Conservation (phyloP, 2,797 vertebrate species). For the Coregonus ussuriensis region DNA sequence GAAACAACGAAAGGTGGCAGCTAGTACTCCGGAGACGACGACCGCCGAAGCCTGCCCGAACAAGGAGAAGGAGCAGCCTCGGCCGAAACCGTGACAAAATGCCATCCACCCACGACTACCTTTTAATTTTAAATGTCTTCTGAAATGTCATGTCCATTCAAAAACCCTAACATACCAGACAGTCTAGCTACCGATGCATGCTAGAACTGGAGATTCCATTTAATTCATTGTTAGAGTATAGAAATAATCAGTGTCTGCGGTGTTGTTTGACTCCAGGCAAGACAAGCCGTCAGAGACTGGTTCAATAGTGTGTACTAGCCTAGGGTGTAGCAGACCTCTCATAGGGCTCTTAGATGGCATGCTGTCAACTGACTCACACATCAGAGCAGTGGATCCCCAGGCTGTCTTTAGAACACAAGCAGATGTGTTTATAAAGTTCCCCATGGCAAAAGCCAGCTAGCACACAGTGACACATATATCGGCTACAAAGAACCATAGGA, state of each 20-base stretch:
- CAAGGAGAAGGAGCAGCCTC: no score
- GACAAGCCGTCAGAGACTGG: background rate
- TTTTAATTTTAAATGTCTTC: background rate
- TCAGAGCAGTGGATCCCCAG: slow-evolving; percentile 40
- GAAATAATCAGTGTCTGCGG: slow-evolving; percentile 2
- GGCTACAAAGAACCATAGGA: background rate
- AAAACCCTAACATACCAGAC: background rate
- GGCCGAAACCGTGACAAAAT: no score
- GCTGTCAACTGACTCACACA: slow-evolving; percentile 43
- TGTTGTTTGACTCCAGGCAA: slow-evolving; percentile 18
- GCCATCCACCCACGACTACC: background rate
- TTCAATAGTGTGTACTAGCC: slow-evolving; percentile 26
- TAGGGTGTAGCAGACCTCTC: slow-evolving; percentile 19
- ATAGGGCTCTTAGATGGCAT: slow-evolving; percentile 21
- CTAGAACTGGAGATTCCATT: background rate
- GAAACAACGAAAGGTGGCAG: no score
- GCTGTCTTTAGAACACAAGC: slow-evolving; percentile 35
- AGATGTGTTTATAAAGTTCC: slow-evolving; percentile 44
- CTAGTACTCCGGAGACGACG: no score
- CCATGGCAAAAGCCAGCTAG: slow-evolving; percentile 31
- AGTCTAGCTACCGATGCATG: background rate
- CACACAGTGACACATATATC: background rate
- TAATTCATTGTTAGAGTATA: slow-evolving; percentile 3
- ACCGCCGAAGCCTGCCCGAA: no score
- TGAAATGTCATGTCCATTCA: background rate